A percentile compares a stretch with the other conserved stretches of the same genome.
Evolutionary conservation across 2,888 invertebrate species (phyloP).

Genomic region (Geotrupes spiniger): DNA sequence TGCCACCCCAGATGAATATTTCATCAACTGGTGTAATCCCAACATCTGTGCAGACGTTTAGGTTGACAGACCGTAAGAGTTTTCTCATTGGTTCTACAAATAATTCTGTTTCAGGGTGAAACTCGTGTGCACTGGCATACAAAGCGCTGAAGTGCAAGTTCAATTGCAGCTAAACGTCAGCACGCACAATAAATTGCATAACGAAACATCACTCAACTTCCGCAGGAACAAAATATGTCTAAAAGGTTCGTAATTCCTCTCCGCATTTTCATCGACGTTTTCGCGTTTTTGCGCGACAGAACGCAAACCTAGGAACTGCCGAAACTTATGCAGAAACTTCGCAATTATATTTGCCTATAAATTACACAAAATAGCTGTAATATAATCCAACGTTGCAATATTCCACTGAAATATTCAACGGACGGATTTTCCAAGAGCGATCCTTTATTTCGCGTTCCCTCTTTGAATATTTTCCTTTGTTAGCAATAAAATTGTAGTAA

Average conservation of each 20-base stretch:
- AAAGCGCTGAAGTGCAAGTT: constrained; percentile 79
- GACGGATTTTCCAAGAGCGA: too few species aligned
- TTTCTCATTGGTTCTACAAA: not conserved
- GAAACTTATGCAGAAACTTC: too few species aligned
- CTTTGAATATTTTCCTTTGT: too few species aligned
- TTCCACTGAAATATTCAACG: too few species aligned
- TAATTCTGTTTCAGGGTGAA: constrained; percentile 57
- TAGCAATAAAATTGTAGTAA: too few species aligned
- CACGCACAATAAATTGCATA: constrained; percentile 65
- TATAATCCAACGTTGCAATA: too few species aligned
- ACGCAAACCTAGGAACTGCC: too few species aligned
- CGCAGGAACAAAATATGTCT: constrained; percentile 85
- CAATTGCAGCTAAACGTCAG: constrained; percentile 79
- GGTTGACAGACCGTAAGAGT: constrained; percentile 47
- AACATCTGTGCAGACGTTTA: constrained; percentile 71
- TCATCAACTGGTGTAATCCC: constrained; percentile 78
- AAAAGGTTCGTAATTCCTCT: constrained; percentile 58
- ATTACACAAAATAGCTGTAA: too few species aligned
- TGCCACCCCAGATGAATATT: constrained; percentile 79
- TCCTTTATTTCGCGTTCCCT: too few species aligned
- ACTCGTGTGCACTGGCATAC: constrained; percentile 78
- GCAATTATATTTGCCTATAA: too few species aligned
- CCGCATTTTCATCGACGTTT: not conserved
- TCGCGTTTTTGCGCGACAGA: not conserved
- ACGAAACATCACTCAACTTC: constrained; percentile 72